Evolutionary conservation across 2,888 invertebrate species (phyloP).

Genomic region (Lasioglossum figueresi): DNA sequence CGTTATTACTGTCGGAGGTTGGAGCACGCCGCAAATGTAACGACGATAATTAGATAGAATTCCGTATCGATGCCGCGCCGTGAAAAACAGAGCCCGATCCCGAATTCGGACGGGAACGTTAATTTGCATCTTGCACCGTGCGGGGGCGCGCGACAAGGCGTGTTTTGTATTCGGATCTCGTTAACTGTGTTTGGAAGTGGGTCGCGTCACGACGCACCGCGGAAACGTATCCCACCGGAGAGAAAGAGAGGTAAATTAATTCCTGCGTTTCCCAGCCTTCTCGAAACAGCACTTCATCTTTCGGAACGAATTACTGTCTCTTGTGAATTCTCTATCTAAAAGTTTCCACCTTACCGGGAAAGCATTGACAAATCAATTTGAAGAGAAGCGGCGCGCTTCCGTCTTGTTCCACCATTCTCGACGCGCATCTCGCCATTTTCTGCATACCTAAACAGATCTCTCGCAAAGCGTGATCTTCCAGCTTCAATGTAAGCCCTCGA

Average conservation of each 20-base stretch:
- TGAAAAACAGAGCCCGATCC: not conserved
- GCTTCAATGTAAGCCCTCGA: not conserved
- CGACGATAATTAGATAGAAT: constrained; percentile 4
- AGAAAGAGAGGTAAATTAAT: constrained; percentile 5
- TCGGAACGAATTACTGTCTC: not conserved
- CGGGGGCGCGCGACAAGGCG: not conserved
- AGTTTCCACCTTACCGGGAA: not conserved
- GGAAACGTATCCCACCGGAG: not conserved
- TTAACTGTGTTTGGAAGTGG: constrained; percentile 51
- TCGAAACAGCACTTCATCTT: not conserved
- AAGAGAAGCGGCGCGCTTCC: not conserved
- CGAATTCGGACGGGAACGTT: not conserved
- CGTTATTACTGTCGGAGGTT: not conserved
- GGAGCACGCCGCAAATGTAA: not conserved
- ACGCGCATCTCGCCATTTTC: not conserved
- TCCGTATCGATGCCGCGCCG: not conserved
- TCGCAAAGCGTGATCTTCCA: not conserved
- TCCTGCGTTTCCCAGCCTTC: not conserved
- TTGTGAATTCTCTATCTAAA: not conserved
- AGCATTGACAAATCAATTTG: not conserved
- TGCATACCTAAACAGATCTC: not conserved
- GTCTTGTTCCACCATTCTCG: not conserved
- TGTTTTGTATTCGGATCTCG: constrained; percentile 20
- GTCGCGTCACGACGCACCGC: constrained; percentile 29
- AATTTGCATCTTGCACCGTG: constrained; percentile 2